Percentiles rank a stretch among this genome's conserved stretches.
phyloP scores from a whole-genome alignment of 2,113 vertebrate genomes.

The Scopus umbretta region DNA sequence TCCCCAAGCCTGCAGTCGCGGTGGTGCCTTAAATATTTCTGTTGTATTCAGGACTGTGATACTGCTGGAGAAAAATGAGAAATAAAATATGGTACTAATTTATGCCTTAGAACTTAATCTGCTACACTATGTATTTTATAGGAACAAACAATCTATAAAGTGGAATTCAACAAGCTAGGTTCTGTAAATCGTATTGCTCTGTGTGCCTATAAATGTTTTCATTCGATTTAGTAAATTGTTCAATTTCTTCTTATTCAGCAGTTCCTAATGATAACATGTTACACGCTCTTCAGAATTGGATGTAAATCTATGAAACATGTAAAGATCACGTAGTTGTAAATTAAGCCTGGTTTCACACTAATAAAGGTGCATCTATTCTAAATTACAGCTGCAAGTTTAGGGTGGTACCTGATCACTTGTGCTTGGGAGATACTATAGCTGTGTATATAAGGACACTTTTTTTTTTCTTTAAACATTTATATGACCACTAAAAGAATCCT shows the following conservation, averaged over 20 bases:
- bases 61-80: neutral
- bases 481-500: neutral
- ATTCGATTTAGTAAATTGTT: neutral
- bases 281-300: neutral
- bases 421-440: neutral
- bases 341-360: neutral
- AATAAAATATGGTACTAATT: neutral
- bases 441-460: neutral
- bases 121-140: neutral
- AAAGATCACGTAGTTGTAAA: neutral
- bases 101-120: neutral
- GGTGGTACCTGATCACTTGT: neutral
- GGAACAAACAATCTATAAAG: neutral
- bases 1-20: neutral
- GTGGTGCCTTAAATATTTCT: neutral
- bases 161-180: neutral
- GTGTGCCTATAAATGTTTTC: neutral
- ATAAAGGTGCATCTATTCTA: neutral
- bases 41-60: neutral
- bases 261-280: neutral
- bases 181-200: neutral
- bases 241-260: neutral
- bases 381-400: neutral
- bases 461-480: neutral
- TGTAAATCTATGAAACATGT: neutral